Evolutionary conservation across 2,113 vertebrate genomes (phyloP), one percentile per base, ranked within the genome.

Genomic region (Phylloscopus trochilus): DNA sequence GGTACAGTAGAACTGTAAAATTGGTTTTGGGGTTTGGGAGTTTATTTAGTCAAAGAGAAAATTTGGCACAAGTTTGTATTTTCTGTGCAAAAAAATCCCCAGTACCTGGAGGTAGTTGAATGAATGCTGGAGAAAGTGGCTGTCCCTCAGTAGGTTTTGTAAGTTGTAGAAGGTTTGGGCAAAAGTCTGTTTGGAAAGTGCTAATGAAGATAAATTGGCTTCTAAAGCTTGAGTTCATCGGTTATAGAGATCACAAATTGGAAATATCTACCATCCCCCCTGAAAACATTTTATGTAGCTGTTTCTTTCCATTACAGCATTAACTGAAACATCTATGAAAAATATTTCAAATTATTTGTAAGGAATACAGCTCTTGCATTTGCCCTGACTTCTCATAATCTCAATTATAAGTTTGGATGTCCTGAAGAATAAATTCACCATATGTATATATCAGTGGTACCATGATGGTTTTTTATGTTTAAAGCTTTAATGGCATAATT

Each of bases 161-260:
- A 49, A 55, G 10, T 22, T 63, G 20, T 69, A 73, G 74, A 80
- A 67, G 0, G 0, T 83, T 53, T 52, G 1, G 46, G 60, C 59
- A 87, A 62, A 90, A 92, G n/a, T 69, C 59, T 75, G 37, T 88
- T 87, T 70, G 66, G 85, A 95, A 96, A 83, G 66, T 81, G 30
- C 46, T 92, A 85, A 51, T 66, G 52, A 73, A 92, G 91, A 88
- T 77, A 93, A 76, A 88, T 37, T 27, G 55, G 79, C 27, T 95
- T 95, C 70, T 76, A 75, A 69, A 87, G 24, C 27, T 46, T 31
- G 37, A 63, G 27, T 88, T 83, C 44, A 58, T 91, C 9, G 3
- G 6, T 90, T 77, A 47, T 62, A 73, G 41, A 82, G 31, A 24
- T 52, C 51, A 79, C 33, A 56, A 76, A 73, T 18, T 69, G n/a